These are phyloP conservation scores for Nibea albiflora DNA, from an alignment of 2,113 vertebrate genomes.

Conservation along the genomic window DNA sequence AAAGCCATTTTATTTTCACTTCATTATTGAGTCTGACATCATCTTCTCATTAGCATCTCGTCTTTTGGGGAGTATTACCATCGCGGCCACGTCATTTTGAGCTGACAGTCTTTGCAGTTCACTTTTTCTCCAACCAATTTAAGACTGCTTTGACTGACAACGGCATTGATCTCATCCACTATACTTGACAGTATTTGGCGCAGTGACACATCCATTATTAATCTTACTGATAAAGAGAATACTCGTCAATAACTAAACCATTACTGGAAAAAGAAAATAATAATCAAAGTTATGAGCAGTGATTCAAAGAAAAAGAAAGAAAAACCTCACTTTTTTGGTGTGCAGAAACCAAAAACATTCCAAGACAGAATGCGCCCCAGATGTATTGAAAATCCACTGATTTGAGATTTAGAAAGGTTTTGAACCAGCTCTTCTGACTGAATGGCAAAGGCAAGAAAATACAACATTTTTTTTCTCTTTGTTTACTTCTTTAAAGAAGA, in stretches of 20 bases:
- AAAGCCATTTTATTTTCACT: not conserved
- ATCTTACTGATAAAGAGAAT: not conserved
- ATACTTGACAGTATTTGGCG: too few relatives aligned
- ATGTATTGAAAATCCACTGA: not conserved
- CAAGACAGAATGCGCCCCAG: too few relatives aligned
- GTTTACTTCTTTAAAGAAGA: not conserved
- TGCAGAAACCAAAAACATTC: not conserved
- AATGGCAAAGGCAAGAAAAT: not conserved
- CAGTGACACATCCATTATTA: too few relatives aligned
- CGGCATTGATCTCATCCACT: not conserved
- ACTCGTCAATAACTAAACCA: not conserved
- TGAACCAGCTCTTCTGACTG: not conserved
- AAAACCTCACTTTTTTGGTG: not conserved
- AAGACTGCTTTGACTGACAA: not conserved
- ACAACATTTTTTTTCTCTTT: not conserved
- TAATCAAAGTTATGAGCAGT: not conserved
- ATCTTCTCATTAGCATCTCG: not conserved
- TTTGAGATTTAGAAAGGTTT: not conserved
- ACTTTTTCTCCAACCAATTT: not conserved
- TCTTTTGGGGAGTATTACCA: not conserved
- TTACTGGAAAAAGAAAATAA: not conserved
- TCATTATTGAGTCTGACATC: not conserved
- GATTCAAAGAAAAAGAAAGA: too few relatives aligned
- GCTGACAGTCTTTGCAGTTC: not conserved
- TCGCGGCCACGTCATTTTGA: not conserved